Percentiles rank a stretch among this genome's conserved stretches.
These are phyloP conservation scores for Imbricaverruca yamaguchii DNA, from an alignment of 2,888 invertebrate species.

Conservation along the genomic window DNA sequence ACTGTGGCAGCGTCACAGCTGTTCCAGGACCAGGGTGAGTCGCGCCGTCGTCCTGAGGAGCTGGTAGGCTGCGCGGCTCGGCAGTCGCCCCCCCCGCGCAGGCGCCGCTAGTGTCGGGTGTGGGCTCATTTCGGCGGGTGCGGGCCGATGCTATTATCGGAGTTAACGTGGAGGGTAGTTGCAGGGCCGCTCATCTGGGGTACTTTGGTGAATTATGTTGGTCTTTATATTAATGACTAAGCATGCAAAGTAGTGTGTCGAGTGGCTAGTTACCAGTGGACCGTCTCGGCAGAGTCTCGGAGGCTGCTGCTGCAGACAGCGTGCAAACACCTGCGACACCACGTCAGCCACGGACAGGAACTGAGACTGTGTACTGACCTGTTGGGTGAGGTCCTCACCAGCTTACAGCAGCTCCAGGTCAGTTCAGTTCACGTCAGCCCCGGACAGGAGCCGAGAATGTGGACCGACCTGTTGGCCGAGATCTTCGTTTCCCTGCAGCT, in stretches of 20 bases:
- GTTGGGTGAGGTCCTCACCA: slow-evolving; percentile 70
- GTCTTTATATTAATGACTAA: too few relatives aligned
- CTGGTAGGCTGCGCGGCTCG: neutral
- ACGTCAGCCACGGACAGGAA: slow-evolving; percentile 72
- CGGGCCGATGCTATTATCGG: too few relatives aligned
- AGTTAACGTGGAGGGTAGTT: too few relatives aligned
- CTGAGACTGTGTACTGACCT: slow-evolving; percentile 76
- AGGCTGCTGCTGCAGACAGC: slow-evolving; percentile 72
- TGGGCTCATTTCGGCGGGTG: too few relatives aligned
- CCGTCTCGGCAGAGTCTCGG: slow-evolving; percentile 59
- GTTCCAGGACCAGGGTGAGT: slow-evolving; percentile 60
- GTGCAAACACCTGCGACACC: slow-evolving; percentile 74
- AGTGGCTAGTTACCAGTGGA: too few relatives aligned
- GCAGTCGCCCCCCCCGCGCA: too few relatives aligned
- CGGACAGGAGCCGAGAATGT: slow-evolving; percentile 70
- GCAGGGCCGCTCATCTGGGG: too few relatives aligned
- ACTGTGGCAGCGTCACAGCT: slow-evolving; percentile 66
- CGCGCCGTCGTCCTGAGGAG: neutral
- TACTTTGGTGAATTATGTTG: too few relatives aligned
- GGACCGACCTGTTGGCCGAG: slow-evolving; percentile 79
- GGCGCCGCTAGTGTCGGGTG: too few relatives aligned
- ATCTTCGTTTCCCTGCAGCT: slow-evolving; percentile 53
- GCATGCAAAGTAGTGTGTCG: too few relatives aligned
- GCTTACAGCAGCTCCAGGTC: slow-evolving; percentile 33
- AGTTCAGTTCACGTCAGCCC: slow-evolving; percentile 56